Evolutionary conservation across 2,113 vertebrate species (phyloP), one percentile per base, ranked within the genome.

Genomic region (Brienomyrus longianalis): DNA sequence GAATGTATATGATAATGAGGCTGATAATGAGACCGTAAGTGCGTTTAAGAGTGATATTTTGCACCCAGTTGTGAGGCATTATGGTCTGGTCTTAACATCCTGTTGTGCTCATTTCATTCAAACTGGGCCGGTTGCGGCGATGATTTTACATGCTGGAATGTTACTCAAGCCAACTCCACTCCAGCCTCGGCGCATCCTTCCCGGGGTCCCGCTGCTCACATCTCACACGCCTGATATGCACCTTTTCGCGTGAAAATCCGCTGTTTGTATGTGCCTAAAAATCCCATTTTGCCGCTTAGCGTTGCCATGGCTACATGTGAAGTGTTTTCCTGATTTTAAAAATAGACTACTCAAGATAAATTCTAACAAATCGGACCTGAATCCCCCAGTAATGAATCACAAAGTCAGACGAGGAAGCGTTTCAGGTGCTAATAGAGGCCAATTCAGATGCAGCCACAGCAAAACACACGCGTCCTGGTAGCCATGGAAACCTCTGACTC

Each of bases 291-390:
- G 10, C 19, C 35, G 91, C 85, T 50, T 8, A 91, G 89, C 88
- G 93, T 94, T 94, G 91, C 92, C 91, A 94, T 94, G 93, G 93
- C 93, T 91, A 94, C 92, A 8, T 5, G 87, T 17, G 4, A 66
- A 88, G 56, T 88, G 87, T 88, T 88, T 88, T 88, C 87, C 87
- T 45, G 56, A 88, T 88, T 59, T 88, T 51, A 88, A 88, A 88
- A 88, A 88, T 88, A 88, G 87, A 88, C 56, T 88, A 45, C 39
- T 88, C 52, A 88, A 66, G 87, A 88, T 88, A 88, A 87, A 88
- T 88, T 88, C 35, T 88, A 62, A 88, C 54, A 88, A 88, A 88
- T 66, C 87, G 2, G 43, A 88, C 52, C 87, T 43, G 87, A 88
- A 88, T 66, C 87, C 56, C 7, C 87, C 21, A 35, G 56, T 66